phyloP scores from a whole-genome alignment of 37 sponge, comb jelly and placozoan species.

The Spongilla lacustris region DNA sequence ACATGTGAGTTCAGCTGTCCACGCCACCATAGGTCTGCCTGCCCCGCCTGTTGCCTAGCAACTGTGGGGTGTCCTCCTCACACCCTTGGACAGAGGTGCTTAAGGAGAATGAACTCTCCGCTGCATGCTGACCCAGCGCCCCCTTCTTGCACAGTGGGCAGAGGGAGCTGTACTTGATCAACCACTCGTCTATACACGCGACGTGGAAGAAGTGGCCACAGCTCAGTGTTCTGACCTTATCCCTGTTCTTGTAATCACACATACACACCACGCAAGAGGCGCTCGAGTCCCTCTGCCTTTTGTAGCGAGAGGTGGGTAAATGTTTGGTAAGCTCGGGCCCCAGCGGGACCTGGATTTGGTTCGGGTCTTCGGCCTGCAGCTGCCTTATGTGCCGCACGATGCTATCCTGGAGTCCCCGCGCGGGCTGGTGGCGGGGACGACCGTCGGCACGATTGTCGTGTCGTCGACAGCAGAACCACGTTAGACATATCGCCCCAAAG shows the following conservation, averaged over 20 bases:
- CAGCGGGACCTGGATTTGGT: conserved; percentile 32
- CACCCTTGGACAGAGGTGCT: not conserved
- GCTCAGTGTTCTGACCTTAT: conserved; percentile 25
- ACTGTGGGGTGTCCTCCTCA: not conserved
- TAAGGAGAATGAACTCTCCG: not conserved
- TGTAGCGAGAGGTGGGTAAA: conserved; percentile 29
- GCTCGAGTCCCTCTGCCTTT: not conserved
- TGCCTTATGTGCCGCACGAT: conserved; percentile 60
- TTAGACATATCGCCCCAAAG: not conserved
- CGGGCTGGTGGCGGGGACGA: not conserved
- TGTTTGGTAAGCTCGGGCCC: conserved; percentile 21
- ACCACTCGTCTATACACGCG: conserved; percentile 67
- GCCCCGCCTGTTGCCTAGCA: not conserved
- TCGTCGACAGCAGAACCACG: not conserved
- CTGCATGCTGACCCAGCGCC: not conserved
- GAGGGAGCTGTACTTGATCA: conserved; percentile 53
- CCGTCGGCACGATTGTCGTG: not conserved
- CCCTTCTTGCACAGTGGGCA: conserved; percentile 58
- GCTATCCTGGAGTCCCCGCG: conserved; percentile 56
- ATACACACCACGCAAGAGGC: conserved; percentile 57
- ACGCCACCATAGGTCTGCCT: not conserved
- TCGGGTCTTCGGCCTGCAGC: conserved; percentile 35
- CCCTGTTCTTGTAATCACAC: conserved; percentile 47
- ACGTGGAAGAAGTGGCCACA: conserved; percentile 65
- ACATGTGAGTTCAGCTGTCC: no score